Evolutionary conservation across 53 echinoderm and acorn worm species (phyloP).

Genomic region (Paracentrotus lividus): DNA sequence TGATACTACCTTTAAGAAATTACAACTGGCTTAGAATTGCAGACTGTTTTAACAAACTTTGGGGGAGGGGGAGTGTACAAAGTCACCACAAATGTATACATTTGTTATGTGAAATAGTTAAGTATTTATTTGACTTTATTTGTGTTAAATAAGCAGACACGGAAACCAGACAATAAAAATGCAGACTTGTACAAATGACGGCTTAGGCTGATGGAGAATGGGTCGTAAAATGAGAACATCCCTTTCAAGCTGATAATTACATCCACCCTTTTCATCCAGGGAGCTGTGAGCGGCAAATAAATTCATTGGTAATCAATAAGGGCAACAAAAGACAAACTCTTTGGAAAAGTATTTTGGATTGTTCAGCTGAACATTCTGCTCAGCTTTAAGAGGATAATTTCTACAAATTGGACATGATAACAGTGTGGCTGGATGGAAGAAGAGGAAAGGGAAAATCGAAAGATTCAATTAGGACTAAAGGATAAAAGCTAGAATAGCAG

Average conservation of each 20-base stretch:
- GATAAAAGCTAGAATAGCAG: neutral
- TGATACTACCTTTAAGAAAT: no score
- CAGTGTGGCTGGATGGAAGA: neutral
- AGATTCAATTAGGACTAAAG: slow-evolving; percentile 27
- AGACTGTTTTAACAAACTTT: no score
- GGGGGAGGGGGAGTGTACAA: no score
- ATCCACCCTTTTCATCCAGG: neutral
- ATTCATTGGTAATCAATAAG: slow-evolving; percentile 39
- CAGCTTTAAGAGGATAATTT: slow-evolving; percentile 44
- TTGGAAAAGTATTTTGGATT: slow-evolving; percentile 38
- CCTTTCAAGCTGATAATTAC: slow-evolving; percentile 27
- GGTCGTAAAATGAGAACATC: neutral
- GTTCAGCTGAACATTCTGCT: slow-evolving; percentile 45
- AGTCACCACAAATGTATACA: no score
- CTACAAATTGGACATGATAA: slow-evolving; percentile 48
- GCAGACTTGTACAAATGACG: neutral
- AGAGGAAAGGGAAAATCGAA: neutral
- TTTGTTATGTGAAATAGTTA: no score
- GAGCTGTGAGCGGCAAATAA: slow-evolving; percentile 1
- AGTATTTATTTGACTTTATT: no score
- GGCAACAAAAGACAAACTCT: slow-evolving; percentile 23
- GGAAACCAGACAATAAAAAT: neutral
- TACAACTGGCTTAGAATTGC: no score
- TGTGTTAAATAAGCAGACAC: no score
- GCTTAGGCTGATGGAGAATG: slow-evolving; percentile 1